Base-by-base conservation (phyloP, 2,888 invertebrate genomes). In the Drosophila subsilvestris region DNA sequence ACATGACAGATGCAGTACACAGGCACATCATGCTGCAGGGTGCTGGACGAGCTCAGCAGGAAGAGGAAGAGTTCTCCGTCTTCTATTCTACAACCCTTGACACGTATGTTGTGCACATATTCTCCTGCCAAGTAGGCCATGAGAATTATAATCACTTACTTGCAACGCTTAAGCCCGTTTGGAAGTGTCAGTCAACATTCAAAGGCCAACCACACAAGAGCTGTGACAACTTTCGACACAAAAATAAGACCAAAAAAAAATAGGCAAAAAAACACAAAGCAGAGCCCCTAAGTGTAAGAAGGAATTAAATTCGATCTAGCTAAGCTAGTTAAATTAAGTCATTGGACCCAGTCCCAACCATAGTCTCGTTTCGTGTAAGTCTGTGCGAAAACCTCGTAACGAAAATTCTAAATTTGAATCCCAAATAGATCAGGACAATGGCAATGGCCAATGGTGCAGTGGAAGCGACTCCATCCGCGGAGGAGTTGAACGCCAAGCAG, bases 381-480 rank as follows among this genome's bases (percentile, higher is more conserved):
- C 25, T 7, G 45, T 43, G 17, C 25, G 32, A 14, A 27, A n/a
- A n/a, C 12, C 18, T 14, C 25, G 25, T 25, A 25, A 6, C 1
- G 29, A n/a, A 22, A 18, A 27, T n/a, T n/a, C 22, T 49, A 6
- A 51, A 57, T 45, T 45, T 43, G 7, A 17, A 25, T 37, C 7
- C 27, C 50, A 7, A 32, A 10, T 22, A 74, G 65, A 58, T 71
- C 80, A 59, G 45, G 55, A 71, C 14, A 20, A 88, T 88, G 82
- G 77, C 84, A 69, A 83, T 69, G 54, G 73, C 74, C 47, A 72
- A 83, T 59, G 56, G 6, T 32, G 12, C 10, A 12, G 1, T 83
- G 55, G 73, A 66, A 55, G 58, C 56, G 44, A 78, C 68, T 47
- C 51, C 48, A n/a, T 60, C 84, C 20, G 67, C 60, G 37, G 71